Conservation (phyloP, 2,113 vertebrate species). For the Tor tambroides region DNA sequence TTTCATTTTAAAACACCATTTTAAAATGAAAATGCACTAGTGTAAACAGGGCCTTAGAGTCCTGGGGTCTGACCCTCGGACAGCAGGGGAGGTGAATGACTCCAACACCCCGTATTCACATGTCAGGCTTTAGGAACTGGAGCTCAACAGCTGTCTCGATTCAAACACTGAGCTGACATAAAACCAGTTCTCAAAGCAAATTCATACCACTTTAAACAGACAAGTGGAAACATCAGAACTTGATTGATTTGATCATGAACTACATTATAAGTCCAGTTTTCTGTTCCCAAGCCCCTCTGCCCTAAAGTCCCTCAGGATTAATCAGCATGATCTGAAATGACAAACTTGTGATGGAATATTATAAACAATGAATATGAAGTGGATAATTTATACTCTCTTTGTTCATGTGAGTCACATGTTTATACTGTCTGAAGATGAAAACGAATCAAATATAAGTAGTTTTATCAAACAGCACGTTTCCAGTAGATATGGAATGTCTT, state of each 20-base stretch:
- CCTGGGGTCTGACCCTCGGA: slow-evolving; percentile 13
- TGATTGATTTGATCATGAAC: not conserved
- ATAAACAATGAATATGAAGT: slow-evolving; percentile 33
- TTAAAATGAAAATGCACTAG: no score
- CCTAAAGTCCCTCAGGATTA: slow-evolving; percentile 14
- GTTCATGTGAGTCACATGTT: not conserved
- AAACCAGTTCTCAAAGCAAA: slow-evolving; percentile 4
- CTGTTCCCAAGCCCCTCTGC: not conserved
- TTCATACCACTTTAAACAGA: slow-evolving; percentile 15
- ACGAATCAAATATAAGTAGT: not conserved
- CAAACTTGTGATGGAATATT: not conserved
- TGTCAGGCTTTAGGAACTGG: slow-evolving; percentile 1
- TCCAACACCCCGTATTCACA: not conserved
- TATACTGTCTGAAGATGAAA: not conserved
- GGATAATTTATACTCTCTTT: not conserved
- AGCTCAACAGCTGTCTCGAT: slow-evolving; percentile 37
- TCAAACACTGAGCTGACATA: slow-evolving; percentile 12
- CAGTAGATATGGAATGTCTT: slow-evolving; percentile 43
- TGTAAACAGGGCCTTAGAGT: slow-evolving; percentile 24
- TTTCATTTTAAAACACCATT: no score
- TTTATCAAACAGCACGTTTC: slow-evolving; percentile 54
- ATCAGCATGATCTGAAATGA: slow-evolving; percentile 9
- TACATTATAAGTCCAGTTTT: not conserved
- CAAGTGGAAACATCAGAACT: not conserved
- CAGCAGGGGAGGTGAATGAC: not conserved